These are phyloP conservation scores for Ephialtes manifestator DNA, from an alignment of 2,888 invertebrate species.

Conservation along the genomic window DNA sequence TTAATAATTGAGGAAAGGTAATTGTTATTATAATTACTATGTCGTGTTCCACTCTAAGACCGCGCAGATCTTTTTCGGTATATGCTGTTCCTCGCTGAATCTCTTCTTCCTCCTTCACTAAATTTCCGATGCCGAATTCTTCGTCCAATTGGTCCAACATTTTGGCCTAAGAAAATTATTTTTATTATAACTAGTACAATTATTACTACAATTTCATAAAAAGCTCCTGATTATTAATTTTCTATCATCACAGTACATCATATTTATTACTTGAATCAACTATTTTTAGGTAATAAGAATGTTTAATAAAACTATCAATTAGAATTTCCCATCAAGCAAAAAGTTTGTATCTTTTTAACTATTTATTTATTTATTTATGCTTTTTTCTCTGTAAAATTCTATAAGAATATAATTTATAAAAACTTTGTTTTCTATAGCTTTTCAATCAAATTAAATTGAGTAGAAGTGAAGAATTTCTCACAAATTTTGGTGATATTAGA, in stretches of 20 bases:
- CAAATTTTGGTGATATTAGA: background rate
- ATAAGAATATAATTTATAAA: too few species aligned
- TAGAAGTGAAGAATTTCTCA: background rate
- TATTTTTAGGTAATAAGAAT: too few species aligned
- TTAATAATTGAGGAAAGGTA: background rate
- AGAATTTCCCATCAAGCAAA: background rate
- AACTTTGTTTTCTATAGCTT: background rate
- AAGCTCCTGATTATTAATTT: too few species aligned
- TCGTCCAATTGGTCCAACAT: slow-evolving; percentile 97
- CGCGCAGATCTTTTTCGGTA: slow-evolving; percentile 90
- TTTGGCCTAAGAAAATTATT: slow-evolving; percentile 90
- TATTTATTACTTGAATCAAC: too few species aligned
- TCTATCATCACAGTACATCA: too few species aligned
- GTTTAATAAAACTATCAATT: too few species aligned
- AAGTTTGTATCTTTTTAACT: too few species aligned
- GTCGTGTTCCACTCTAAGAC: slow-evolving; percentile 95
- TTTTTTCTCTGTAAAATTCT: background rate
- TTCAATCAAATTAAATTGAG: background rate
- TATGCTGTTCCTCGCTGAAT: slow-evolving; percentile 89
- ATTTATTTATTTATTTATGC: background rate
- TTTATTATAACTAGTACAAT: background rate
- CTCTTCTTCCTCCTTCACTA: slow-evolving; percentile 93
- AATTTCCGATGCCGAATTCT: slow-evolving; percentile 95
- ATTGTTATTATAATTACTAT: slow-evolving; percentile 83
- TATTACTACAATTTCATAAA: too few species aligned